Evolutionary conservation across 2,113 vertebrate genomes (phyloP), one percentile per base, ranked within the genome.

Genomic region (Gnathonemus echidnorhynchus): DNA sequence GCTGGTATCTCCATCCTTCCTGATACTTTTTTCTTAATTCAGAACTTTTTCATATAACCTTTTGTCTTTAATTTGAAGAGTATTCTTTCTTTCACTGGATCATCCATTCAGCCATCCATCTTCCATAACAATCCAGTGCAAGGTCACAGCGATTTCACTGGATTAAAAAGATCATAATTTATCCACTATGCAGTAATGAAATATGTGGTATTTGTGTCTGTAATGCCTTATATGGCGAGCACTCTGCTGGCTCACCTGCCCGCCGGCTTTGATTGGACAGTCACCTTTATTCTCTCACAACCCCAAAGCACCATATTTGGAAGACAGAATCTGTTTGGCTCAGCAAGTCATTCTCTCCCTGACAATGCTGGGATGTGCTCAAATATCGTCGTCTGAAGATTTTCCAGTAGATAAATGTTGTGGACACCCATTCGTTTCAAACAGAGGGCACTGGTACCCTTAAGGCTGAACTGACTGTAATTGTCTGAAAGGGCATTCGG

Each of bases 231-330:
- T 92, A 89, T 77, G 19, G 91, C 91, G 90, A 93, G 92, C 92
- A 91, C 85, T 90, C 93, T 95, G 95, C 95, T 94, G 95, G 93
- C 95, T 95, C 94, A 94, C 91, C 92, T 31, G 10, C 10, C 96
- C 94, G 95, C 95, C 93, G 94, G 87, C 93, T 94, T 94, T 96
- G 95, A 96, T 94, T 92, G 92, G 90, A 94, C 92, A 96, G 94
- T 93, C 92, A 94, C 91, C 62, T 95, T 94, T 95, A 94, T 95
- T 96, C 93, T 95, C 95, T 96, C 95, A 96, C 77, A 92, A 90
- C 92, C 93, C 93, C 93, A 93, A 84, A 93, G 91, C 62, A 92
- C 91, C 95, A 93, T 39, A 19, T 17, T 39, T 17, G 35, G 70
- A 31, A 66, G 9, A 66, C 62, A 70, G 62, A 70, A 31, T 31